Percentiles rank a stretch among this genome's conserved stretches.
These are phyloP conservation scores for Metalampra italica DNA, from an alignment of 2,888 invertebrate genomes.

Conservation along the genomic window DNA sequence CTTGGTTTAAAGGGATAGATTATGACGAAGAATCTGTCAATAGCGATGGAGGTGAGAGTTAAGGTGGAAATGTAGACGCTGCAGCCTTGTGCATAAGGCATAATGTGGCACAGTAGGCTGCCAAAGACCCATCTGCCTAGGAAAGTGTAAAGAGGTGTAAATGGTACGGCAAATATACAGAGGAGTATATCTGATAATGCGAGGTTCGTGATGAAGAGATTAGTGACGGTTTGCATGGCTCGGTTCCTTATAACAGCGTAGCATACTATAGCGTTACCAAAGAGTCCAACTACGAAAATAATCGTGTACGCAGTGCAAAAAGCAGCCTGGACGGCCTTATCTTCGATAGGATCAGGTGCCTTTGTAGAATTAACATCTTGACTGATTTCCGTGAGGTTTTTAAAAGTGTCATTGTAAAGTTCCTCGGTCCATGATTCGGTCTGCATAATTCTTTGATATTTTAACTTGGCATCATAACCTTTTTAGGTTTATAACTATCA, in stretches of 20 bases:
- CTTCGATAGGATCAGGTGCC: constrained; percentile 78
- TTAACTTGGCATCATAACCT: constrained; percentile 65
- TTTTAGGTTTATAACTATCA: constrained; percentile 47
- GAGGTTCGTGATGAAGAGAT: constrained; percentile 94
- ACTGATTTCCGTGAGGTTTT: constrained; percentile 27
- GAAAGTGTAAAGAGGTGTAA: constrained; percentile 93
- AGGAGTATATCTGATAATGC: constrained; percentile 92
- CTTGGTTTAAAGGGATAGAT: constrained; percentile 91
- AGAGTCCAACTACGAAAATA: constrained; percentile 89
- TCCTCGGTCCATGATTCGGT: constrained; percentile 54
- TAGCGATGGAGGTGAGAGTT: constrained; percentile 94
- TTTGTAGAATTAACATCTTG: constrained; percentile 37
- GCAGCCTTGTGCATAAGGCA: constrained; percentile 91
- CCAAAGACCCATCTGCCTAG: constrained; percentile 92
- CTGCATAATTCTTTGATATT: constrained; percentile 55
- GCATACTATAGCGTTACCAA: constrained; percentile 91
- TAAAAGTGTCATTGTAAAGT: constrained; percentile 38
- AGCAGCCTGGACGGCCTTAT: constrained; percentile 83
- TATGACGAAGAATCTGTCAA: constrained; percentile 94
- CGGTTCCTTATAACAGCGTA: constrained; percentile 91
- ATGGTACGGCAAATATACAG: constrained; percentile 91
- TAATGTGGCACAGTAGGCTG: constrained; percentile 87
- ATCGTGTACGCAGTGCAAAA: constrained; percentile 87
- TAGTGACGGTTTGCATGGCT: constrained; percentile 95
- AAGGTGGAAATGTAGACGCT: constrained; percentile 94